Base-by-base conservation (phyloP, 2,797 vertebrate genomes). In the Sebastes itinus region DNA sequence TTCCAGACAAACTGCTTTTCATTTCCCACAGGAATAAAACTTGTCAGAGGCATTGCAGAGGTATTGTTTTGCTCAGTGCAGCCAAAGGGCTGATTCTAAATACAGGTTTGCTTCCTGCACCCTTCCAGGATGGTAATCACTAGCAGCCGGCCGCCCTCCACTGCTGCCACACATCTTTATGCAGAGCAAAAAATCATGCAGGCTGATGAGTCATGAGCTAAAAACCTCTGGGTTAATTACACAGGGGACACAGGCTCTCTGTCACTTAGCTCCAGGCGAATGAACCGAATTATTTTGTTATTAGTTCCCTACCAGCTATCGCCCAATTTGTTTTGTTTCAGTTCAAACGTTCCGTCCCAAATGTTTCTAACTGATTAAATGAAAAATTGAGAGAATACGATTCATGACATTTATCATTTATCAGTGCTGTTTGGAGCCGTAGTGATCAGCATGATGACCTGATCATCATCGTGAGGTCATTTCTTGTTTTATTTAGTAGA, bases 201-300 rank as follows among this genome's bases (percentile, higher is more conserved):
- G 70, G 58, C 69, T 59, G 85, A 78, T 81, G 86, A 89, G 80
- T 90, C 85, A 83, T 30, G 46, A 80, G 83, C 83, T 84, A 76
- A 83, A 54, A 83, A 86, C 80, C 74, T 83, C 73, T 38, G 80
- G 35, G 42, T 80, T 92, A 88, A 92, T 93, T 88, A 90, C 80
- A 79, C 74, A 16, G 46, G 82, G 74, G 83, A 87, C 72, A 80
- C 49, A 7, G 68, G 68, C 77, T 82, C 81, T 68, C 59, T 82
- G 83, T 84, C 81, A 86, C 81, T 88, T 84, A 70, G 82, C 84
- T 89, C 20, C 63, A 62, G 75, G 84, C 46, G 33, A 86, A 80
- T 86, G 73, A 80, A 83, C 52, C 81, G 83, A 73, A 87, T 87
- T 30, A 90, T 91, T 85, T 25, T 75, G 59, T 71, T 74, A 81